Conservation (phyloP, 2,888 invertebrate species). For the Melikaiella ostensackeni region DNA sequence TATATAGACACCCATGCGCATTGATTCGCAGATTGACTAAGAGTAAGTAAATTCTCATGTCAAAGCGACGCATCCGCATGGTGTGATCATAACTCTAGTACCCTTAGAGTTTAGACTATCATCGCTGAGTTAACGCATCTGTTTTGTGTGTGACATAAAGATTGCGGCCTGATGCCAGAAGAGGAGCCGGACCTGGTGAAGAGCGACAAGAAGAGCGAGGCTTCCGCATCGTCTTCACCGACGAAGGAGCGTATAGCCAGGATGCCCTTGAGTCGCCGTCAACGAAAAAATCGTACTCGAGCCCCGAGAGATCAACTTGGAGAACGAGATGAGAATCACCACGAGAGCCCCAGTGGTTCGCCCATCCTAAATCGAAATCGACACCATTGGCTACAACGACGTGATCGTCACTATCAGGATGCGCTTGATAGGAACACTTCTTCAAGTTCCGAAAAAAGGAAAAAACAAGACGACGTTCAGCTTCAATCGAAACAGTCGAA, state of each 20-base stretch:
- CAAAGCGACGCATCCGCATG: slow-evolving; percentile 39
- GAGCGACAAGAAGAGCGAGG: slow-evolving; percentile 47
- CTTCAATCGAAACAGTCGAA: background rate
- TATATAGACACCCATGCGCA: slow-evolving; percentile 24
- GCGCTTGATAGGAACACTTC: background rate
- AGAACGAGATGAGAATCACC: slow-evolving; percentile 56
- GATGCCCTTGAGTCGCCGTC: slow-evolving; percentile 76
- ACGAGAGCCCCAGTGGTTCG: slow-evolving; percentile 48
- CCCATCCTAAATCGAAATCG: background rate
- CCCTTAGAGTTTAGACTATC: slow-evolving; percentile 26
- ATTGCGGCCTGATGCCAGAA: slow-evolving; percentile 73
- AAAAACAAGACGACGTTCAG: background rate
- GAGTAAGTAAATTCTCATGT: background rate
- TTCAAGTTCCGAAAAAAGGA: background rate
- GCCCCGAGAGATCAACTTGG: slow-evolving; percentile 59
- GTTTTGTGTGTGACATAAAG: slow-evolving; percentile 73
- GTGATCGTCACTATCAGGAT: slow-evolving; percentile 44
- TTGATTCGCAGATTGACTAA: slow-evolving; percentile 22
- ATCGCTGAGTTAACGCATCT: slow-evolving; percentile 63
- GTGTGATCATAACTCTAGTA: slow-evolving; percentile 35
- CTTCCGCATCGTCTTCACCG: slow-evolving; percentile 40
- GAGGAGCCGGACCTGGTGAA: slow-evolving; percentile 77
- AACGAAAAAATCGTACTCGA: slow-evolving; percentile 78
- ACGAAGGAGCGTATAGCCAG: slow-evolving; percentile 47
- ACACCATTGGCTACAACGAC: slow-evolving; percentile 13